These are phyloP conservation scores for Cyclophora albipunctata DNA, from an alignment of 2,888 invertebrate species.

Conservation along the genomic window DNA sequence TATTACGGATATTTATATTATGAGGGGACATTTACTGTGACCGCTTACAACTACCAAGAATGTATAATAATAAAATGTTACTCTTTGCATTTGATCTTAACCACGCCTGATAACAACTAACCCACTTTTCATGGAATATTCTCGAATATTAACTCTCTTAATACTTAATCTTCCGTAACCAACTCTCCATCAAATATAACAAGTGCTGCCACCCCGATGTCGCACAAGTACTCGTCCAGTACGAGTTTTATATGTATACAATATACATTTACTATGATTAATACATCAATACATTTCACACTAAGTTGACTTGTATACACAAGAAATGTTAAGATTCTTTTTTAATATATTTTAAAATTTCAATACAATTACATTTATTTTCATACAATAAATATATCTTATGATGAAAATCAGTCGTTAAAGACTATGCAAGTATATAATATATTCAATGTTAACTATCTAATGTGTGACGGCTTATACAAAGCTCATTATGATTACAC, in stretches of 20 bases:
- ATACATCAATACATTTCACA: conserved; percentile 43
- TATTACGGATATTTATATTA: conserved; percentile 9
- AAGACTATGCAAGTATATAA: conserved; percentile 44
- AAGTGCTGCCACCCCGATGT: neutral
- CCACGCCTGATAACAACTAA: neutral
- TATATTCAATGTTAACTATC: conserved; percentile 27
- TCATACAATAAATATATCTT: conserved; percentile 28
- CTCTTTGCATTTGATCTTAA: conserved; percentile 8
- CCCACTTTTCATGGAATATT: neutral
- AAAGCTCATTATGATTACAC: conserved; percentile 33
- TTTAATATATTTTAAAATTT: conserved; percentile 15
- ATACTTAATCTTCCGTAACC: no score
- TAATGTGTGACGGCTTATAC: conserved; percentile 40
- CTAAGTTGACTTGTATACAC: conserved; percentile 44
- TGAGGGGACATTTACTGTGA: conserved; percentile 13
- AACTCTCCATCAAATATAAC: neutral
- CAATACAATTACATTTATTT: conserved; percentile 36
- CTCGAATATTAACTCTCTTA: no score
- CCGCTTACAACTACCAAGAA: conserved; percentile 3
- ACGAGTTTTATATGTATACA: conserved; percentile 23
- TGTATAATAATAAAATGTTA: conserved; percentile 7
- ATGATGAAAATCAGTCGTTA: conserved; percentile 68
- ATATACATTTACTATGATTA: conserved; percentile 38
- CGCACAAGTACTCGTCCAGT: no score
- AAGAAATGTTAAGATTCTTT: conserved; percentile 14